Percentiles rank a stretch among this genome's conserved stretches.
Conservation (phyloP, 2,797 vertebrate genomes). For the Phalloptychus januarius region DNA sequence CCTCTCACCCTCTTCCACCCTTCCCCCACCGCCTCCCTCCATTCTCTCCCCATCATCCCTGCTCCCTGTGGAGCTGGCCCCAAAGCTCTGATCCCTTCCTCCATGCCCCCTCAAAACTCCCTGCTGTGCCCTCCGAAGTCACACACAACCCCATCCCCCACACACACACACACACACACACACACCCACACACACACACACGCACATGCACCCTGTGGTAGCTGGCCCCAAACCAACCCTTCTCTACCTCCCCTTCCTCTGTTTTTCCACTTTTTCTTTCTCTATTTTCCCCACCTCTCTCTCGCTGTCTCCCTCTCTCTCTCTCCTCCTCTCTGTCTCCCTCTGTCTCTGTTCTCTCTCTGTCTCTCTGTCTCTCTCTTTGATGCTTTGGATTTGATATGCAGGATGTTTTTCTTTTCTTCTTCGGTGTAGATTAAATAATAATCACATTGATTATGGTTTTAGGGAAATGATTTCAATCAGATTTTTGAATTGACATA, state of each 20-base stretch:
- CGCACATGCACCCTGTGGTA: conserved; percentile 64
- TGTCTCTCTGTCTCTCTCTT: conserved; percentile 53
- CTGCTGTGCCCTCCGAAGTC: conserved; percentile 71
- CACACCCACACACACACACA: conserved; percentile 29
- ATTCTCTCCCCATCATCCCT: conserved; percentile 71
- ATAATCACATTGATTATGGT: not conserved
- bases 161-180: conserved; percentile 10
- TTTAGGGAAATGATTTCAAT: not conserved
- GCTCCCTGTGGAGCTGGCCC: conserved; percentile 77
- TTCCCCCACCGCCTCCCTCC: conserved; percentile 61
- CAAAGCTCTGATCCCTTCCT: conserved; percentile 77
- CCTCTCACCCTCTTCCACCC: conserved; percentile 66
- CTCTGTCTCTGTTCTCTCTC: conserved; percentile 48
- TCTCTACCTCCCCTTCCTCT: conserved; percentile 63
- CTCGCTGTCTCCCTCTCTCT: conserved; percentile 53
- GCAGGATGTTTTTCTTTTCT: conserved; percentile 1
- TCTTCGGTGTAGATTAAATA: not conserved
- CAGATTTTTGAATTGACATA: not conserved
- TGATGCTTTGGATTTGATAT: conserved; percentile 54
- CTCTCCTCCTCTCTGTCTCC: conserved; percentile 50
- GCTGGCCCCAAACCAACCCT: conserved; percentile 73
- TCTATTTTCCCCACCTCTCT: conserved; percentile 42
- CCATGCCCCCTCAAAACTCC: conserved; percentile 65
- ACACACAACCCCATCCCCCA: too few species aligned
- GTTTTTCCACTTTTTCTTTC: conserved; percentile 66